Percentiles rank a stretch among this genome's conserved stretches.
Conservation (phyloP, 2,888 invertebrate species). For the Drosophila sordidula region DNA sequence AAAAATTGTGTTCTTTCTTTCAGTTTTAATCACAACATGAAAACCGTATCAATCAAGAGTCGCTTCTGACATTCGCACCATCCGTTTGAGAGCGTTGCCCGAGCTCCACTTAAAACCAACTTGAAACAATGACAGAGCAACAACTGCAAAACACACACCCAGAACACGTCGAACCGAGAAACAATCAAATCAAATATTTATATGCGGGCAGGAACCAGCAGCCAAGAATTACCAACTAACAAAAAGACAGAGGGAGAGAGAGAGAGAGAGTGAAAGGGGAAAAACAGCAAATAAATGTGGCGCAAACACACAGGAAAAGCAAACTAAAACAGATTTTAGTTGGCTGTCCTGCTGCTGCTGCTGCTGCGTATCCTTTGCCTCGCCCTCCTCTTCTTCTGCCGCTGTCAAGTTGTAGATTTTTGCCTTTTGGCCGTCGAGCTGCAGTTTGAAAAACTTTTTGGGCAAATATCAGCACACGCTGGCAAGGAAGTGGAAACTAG, state of each 20-base stretch:
- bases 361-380: conserved; percentile 1
- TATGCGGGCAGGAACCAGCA: conserved; percentile 68
- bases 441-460: conserved; percentile 58
- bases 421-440: conserved; percentile 55
- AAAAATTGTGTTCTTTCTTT: not conserved
- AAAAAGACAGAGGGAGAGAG: not conserved
- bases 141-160: conserved; percentile 21
- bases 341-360: conserved; percentile 21
- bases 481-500: conserved; percentile 24
- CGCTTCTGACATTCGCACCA: conserved; percentile 16
- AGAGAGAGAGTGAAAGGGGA: not conserved
- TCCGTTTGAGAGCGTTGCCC: conserved; percentile 5
- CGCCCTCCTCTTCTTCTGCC: conserved; percentile 2
- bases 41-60: conserved; percentile 3
- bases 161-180: conserved; percentile 29
- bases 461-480: conserved; percentile 51
- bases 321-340: conserved; percentile 56
- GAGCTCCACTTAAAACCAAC: conserved; percentile 17
- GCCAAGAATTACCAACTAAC: conserved; percentile 38
- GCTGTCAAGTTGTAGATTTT: conserved; percentile 44
- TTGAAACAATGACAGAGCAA: conserved; percentile 42
- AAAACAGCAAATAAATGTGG: conserved; percentile 54
- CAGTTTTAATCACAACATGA: not conserved
- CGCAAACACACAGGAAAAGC: conserved; percentile 38
- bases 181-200: conserved; percentile 79